Conservation (phyloP, 2,113 vertebrate genomes). For the Haplochromis vanheusdeni region DNA sequence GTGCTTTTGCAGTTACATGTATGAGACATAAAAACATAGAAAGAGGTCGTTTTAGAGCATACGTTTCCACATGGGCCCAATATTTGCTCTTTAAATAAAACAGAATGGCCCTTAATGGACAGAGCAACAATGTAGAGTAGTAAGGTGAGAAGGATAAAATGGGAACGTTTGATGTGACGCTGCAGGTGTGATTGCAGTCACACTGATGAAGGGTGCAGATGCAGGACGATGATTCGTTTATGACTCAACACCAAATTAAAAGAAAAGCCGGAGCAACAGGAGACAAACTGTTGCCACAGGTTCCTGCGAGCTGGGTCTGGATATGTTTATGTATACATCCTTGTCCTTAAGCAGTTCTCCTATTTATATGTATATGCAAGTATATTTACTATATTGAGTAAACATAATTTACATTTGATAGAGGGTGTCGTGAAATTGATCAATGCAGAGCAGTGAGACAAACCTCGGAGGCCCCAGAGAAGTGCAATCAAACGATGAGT, state of each 20-base stretch:
- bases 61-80: not conserved
- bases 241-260: not conserved
- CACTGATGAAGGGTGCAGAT: not conserved
- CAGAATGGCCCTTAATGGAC: not conserved
- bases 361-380: not conserved
- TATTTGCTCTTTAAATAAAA: not conserved
- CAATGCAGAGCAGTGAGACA: too few relatives aligned
- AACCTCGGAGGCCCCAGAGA: too few relatives aligned
- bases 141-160: not conserved
- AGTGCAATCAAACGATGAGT: too few relatives aligned
- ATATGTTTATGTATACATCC: not conserved
- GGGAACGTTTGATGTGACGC: not conserved
- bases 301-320: not conserved
- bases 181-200: not conserved
- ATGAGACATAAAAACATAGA: not conserved
- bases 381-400: not conserved
- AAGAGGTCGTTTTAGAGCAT: not conserved
- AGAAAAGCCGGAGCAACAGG: not conserved
- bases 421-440: accelerated
- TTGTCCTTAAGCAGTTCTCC: not conserved
- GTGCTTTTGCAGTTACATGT: not conserved
- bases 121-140: not conserved
- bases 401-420: not conserved
- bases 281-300: not conserved
- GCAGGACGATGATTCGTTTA: not conserved